A percentile compares a stretch with the other conserved stretches of the same genome.
These are phyloP conservation scores for Phacellophora camtschatica DNA, from an alignment of 30 jellyfish, hydroid and myxozoan genomes.

Conservation along the genomic window DNA sequence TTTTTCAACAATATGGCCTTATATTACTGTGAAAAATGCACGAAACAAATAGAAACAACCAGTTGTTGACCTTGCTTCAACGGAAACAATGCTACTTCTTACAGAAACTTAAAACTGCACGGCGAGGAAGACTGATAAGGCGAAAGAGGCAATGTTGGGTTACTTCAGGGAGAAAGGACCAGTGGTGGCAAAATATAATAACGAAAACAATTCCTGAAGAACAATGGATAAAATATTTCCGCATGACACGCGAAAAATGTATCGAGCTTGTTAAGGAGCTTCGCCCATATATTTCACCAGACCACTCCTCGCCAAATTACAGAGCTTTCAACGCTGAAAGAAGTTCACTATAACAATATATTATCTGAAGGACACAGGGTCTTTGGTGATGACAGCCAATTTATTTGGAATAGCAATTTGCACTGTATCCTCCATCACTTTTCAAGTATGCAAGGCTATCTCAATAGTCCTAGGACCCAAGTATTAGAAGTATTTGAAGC, in stretches of 20 bases:
- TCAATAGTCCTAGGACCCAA: conserved; percentile 49
- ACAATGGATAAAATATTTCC: conserved; percentile 28
- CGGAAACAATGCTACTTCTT: neutral
- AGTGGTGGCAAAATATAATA: conserved; percentile 57
- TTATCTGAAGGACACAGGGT: conserved; percentile 65
- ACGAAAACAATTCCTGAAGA: conserved; percentile 30
- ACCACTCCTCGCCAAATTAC: conserved; percentile 27
- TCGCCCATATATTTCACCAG: conserved; percentile 46
- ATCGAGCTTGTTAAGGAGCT: conserved; percentile 45
- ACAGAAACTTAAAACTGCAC: neutral
- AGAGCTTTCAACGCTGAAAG: conserved; percentile 58
- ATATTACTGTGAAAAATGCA: conserved; percentile 13
- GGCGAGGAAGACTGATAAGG: conserved; percentile 44
- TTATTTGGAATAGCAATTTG: conserved; percentile 54
- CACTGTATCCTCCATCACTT: conserved; percentile 44
- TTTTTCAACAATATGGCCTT: conserved; percentile 50
- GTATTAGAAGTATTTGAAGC: conserved; percentile 49
- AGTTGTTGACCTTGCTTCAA: neutral
- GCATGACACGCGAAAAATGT: conserved; percentile 12
- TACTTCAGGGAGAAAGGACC: conserved; percentile 29
- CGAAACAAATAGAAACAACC: conserved; percentile 1
- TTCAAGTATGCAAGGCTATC: conserved; percentile 56
- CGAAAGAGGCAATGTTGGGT: conserved; percentile 51
- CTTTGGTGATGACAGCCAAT: conserved; percentile 41
- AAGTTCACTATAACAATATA: conserved; percentile 48